These are phyloP conservation scores for Carapus acus DNA, from an alignment of 2,797 vertebrate species.

Conservation along the genomic window DNA sequence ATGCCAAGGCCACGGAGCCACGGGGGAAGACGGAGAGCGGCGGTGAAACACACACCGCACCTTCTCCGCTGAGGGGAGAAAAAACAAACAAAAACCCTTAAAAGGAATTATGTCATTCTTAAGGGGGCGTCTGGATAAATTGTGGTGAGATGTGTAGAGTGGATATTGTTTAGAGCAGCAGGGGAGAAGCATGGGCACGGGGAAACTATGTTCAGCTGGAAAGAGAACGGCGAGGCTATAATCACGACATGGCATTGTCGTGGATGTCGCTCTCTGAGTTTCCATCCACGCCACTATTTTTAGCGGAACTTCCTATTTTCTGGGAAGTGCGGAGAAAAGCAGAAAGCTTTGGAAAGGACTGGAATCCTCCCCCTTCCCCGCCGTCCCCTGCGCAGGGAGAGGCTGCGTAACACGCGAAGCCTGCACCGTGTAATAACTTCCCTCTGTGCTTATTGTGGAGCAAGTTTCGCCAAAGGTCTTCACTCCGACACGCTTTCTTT, in stretches of 20 bases:
- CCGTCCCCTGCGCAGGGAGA: conserved; percentile 13
- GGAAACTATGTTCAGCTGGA: conserved; percentile 13
- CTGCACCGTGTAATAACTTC: conserved; percentile 42
- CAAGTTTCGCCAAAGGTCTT: conserved; percentile 29
- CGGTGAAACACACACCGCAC: conserved; percentile 30
- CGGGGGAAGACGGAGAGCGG: conserved; percentile 30
- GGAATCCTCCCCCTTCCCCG: conserved; percentile 18
- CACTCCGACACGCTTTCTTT: conserved; percentile 37
- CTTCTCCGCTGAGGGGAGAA: conserved; percentile 38
- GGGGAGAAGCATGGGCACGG: not conserved
- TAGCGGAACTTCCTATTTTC: conserved; percentile 46
- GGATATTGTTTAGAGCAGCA: conserved; percentile 23
- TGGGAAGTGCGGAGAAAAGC: conserved; percentile 37
- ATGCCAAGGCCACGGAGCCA: conserved; percentile 56
- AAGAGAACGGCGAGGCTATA: conserved; percentile 28
- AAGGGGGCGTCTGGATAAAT: conserved; percentile 34
- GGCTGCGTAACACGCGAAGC: conserved; percentile 16
- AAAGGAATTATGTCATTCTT: conserved; percentile 38
- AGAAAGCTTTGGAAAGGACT: conserved; percentile 16
- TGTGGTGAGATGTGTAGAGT: conserved; percentile 23
- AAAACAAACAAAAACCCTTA: conserved; percentile 15
- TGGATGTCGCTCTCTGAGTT: conserved; percentile 14
- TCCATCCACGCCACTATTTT: conserved; percentile 52
- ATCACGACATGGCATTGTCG: conserved; percentile 19
- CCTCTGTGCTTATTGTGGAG: conserved; percentile 26